Evolutionary conservation across 1,140 invertebrate genomes (phyloP), one percentile per base, ranked within the genome.

Genomic region (Wasmannia auropunctata): DNA sequence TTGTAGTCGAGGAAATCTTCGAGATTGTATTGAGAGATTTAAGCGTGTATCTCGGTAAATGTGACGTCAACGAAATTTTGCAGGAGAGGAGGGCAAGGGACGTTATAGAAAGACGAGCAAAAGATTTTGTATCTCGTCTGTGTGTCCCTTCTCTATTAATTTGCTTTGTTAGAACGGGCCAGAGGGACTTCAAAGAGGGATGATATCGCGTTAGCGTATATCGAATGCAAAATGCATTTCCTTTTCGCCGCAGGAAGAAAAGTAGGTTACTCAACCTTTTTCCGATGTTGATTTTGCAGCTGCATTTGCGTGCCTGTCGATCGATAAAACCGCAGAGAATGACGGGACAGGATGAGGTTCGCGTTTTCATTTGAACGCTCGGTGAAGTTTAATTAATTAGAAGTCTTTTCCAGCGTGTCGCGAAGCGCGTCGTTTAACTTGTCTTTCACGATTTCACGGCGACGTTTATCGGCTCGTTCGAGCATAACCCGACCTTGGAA

Each of bases 211-310:
- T 40, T 72, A 37, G 25, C 14, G 51, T 58, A 72, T 72, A 43
- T 28, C 46, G 7, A 67, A 54, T 54, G 63, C 46, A 70, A 43
- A 72, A 46, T 81, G 65, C 77, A 81, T 72, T 28, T 81, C 51
- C 37, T 54, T 56, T 43, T 70, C 46, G 34, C 22, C 31, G 34
- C 31, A 28, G 37, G 16, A 37, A 74, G 54, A 76, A 49, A 76
- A 43, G 54, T 63, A 54, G 43, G 83, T 88, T 88, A 88, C 67
- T 86, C 84, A 88, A 81, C 54, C 76, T 76, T 70, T 74, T 46
- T 56, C 28, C 25, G 40, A 86, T 69, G 81, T 75, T 83, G 77
- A 79, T 86, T 89, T 86, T 56, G 34, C 69, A 77, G 67, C 70
- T 81, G 60, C 76, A 67, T 86, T 88, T 75, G 74, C 83, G 65